Conservation (phyloP, 2,797 vertebrate species). For the Nothura maculosa region DNA sequence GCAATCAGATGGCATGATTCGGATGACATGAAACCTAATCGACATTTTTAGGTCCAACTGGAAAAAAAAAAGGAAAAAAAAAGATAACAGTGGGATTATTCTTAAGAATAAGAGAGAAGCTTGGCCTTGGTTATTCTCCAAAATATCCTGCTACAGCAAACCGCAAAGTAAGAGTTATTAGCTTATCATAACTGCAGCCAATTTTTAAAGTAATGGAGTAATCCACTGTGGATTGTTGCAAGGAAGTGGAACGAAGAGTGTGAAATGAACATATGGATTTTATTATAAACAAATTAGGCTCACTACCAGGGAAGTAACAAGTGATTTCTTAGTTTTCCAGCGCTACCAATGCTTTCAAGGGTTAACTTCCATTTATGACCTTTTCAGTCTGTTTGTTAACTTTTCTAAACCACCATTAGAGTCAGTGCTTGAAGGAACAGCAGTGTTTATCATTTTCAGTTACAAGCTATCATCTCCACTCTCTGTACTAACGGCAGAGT, state of each 20-base stretch:
- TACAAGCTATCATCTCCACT: slow-evolving; percentile 33
- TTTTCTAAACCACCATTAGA: slow-evolving; percentile 45
- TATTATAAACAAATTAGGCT: slow-evolving; percentile 81
- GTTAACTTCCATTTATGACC: slow-evolving; percentile 67
- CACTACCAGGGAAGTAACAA: slow-evolving; percentile 74
- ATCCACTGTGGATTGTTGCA: slow-evolving; percentile 73
- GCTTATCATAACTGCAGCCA: slow-evolving; percentile 76
- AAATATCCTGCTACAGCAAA: slow-evolving; percentile 75
- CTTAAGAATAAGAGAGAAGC: slow-evolving; percentile 38
- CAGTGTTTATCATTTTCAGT: slow-evolving; percentile 26
- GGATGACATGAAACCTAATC: slow-evolving; percentile 32
- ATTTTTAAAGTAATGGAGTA: slow-evolving; percentile 77
- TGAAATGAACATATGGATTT: slow-evolving; percentile 81
- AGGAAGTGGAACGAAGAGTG: slow-evolving; percentile 79
- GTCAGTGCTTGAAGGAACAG: slow-evolving; percentile 20
- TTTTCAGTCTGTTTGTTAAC: slow-evolving; percentile 50
- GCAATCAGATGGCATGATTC: background rate
- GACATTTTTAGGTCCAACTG: slow-evolving; percentile 16
- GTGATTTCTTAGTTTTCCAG: slow-evolving; percentile 71
- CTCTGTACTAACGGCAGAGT: slow-evolving; percentile 17
- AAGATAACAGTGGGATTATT: slow-evolving; percentile 12
- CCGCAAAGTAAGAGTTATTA: slow-evolving; percentile 77
- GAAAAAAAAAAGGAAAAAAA: slow-evolving; percentile 39
- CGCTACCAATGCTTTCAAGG: background rate
- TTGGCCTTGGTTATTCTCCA: slow-evolving; percentile 53